Evolutionary conservation across 2,797 vertebrate genomes (phyloP).

Genomic region (Tauraco hartlaubi): DNA sequence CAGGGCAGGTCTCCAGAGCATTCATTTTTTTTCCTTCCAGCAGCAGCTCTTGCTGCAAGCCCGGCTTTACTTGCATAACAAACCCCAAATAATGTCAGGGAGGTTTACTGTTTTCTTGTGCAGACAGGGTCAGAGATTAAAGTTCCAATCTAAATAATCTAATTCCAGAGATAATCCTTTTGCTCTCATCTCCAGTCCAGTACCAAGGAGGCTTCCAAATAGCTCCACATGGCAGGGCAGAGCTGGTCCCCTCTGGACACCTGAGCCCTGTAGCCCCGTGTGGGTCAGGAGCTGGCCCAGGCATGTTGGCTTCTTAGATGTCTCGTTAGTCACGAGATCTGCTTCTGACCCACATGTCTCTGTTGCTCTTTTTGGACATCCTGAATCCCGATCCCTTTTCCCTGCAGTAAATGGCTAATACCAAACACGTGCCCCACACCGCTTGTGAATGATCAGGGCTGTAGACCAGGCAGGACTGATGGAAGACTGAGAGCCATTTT

Average conservation of each 20-base stretch:
- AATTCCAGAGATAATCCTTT: conserved; percentile 71
- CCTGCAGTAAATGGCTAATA: not conserved
- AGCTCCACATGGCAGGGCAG: not conserved
- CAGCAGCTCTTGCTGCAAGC: conserved; percentile 8
- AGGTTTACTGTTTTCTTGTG: conserved; percentile 47
- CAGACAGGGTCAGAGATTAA: conserved; percentile 48
- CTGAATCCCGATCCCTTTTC: not conserved
- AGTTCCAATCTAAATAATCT: conserved; percentile 72
- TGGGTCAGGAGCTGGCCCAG: not conserved
- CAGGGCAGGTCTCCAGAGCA: not conserved
- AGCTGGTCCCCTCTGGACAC: not conserved
- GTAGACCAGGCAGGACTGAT: not conserved
- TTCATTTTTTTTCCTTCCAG: not conserved
- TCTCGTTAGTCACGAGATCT: not conserved
- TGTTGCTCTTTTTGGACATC: not conserved
- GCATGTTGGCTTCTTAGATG: not conserved
- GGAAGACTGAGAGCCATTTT: not conserved
- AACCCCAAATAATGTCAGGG: conserved; percentile 40
- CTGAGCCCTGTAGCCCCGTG: fast-evolving
- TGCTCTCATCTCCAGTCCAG: conserved; percentile 17
- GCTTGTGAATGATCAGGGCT: not conserved
- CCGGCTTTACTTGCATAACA: not conserved
- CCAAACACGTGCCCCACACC: fast-evolving
- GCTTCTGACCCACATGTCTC: not conserved
- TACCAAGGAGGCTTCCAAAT: not conserved